Conservation (phyloP, 2,888 invertebrate species). For the Drosophila monieri region DNA sequence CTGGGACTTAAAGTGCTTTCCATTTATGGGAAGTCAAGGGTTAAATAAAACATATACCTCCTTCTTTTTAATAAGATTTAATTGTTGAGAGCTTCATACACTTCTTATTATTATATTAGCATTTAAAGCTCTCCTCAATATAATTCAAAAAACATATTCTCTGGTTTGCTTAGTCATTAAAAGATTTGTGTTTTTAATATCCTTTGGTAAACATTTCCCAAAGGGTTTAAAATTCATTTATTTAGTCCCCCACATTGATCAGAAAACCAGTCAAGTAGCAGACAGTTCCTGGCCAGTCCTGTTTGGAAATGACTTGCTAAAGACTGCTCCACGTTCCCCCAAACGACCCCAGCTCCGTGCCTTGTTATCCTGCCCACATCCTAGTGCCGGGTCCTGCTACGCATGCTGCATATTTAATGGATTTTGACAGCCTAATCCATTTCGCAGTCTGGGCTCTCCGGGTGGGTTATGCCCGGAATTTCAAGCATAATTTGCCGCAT, state of each 20-base stretch:
- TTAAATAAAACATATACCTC: background rate
- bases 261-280: constrained; percentile 8
- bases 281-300: constrained; percentile 15
- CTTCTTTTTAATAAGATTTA: background rate
- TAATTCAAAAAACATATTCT: background rate
- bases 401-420: constrained; percentile 72
- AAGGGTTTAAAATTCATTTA: constrained; percentile 24
- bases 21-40: background rate
- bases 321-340: constrained; percentile 4
- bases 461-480: constrained; percentile 67
- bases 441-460: constrained; percentile 38
- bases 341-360: background rate
- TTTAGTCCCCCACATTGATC: constrained; percentile 11
- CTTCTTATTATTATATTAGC: background rate
- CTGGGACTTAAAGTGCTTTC: constrained; percentile 15
- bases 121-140: too few relatives aligned
- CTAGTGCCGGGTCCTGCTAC: constrained; percentile 47
- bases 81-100: background rate
- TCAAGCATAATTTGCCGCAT: constrained; percentile 74
- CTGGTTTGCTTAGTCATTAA: background rate
- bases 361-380: constrained; percentile 13
- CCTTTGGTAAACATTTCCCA: background rate
- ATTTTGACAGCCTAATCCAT: constrained; percentile 58
- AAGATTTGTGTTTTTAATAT: constrained; percentile 12
- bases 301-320: constrained; percentile 17